Evolutionary conservation across 2,888 invertebrate genomes (phyloP).

Genomic region (Dorcus parallelipipedus): DNA sequence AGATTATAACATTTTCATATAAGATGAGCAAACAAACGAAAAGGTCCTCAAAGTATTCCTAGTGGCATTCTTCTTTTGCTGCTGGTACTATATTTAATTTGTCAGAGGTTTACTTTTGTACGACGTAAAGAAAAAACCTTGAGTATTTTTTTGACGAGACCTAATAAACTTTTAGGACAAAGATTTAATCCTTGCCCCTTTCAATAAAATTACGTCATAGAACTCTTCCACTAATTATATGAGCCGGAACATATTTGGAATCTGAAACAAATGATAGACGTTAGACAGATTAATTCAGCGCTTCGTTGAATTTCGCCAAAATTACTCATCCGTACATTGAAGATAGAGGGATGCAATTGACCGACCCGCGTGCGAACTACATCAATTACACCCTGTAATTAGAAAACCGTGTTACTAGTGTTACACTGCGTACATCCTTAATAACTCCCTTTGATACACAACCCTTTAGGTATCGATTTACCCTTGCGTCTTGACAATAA

Average conservation of each 20-base stretch:
- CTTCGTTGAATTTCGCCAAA: conserved; percentile 21
- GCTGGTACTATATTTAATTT: no score
- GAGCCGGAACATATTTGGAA: neutral
- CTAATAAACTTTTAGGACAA: no score
- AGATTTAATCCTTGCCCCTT: no score
- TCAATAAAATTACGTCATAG: no score
- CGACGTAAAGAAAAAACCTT: no score
- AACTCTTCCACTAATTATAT: no score
- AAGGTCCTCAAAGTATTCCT: no score
- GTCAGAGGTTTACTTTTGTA: no score
- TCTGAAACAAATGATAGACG: conserved; percentile 25
- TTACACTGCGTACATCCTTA: conserved; percentile 15
- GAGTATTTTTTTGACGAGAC: no score
- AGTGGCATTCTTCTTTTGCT: no score
- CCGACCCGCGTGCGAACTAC: conserved; percentile 22
- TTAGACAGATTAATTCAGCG: conserved; percentile 29
- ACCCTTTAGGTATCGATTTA: conserved; percentile 13
- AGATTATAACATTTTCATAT: no score
- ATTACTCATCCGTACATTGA: conserved; percentile 18
- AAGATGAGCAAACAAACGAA: no score
- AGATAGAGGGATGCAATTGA: conserved; percentile 23
- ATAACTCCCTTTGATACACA: conserved; percentile 17
- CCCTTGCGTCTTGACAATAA: neutral
- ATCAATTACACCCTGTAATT: conserved; percentile 28
- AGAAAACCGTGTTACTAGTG: conserved; percentile 21